Evolutionary conservation across 2,113 vertebrate species (phyloP).

Genomic region (Cepphus grylle): DNA sequence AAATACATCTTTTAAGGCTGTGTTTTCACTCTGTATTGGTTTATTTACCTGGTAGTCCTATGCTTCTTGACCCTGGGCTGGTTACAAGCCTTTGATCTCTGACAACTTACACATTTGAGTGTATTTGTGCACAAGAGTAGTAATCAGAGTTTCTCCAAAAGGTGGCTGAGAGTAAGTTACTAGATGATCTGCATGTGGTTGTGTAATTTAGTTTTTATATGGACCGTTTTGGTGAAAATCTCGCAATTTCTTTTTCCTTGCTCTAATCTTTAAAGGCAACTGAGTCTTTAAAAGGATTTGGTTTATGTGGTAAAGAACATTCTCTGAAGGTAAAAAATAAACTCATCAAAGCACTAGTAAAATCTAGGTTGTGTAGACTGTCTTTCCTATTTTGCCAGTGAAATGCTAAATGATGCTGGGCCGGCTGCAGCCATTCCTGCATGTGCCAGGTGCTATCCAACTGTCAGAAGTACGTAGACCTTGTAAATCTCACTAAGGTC

Average conservation of each 20-base stretch:
- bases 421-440: background rate
- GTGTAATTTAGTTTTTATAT: background rate
- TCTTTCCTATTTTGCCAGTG: background rate
- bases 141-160: background rate
- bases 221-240: background rate
- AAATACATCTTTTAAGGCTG: background rate
- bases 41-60: background rate
- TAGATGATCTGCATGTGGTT: background rate
- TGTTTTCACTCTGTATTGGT: background rate
- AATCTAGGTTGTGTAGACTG: background rate
- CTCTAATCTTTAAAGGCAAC: background rate
- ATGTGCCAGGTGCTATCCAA: fast-evolving
- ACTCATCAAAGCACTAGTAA: background rate
- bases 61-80: background rate
- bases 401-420: background rate
- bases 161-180: background rate
- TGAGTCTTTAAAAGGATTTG: background rate
- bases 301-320: background rate
- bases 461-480: background rate
- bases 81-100: background rate
- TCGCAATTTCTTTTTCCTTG: background rate
- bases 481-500: background rate
- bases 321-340: background rate
- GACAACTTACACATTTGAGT: background rate
- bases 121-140: background rate